These are phyloP conservation scores for Hyperopisus bebe DNA, from an alignment of 2,113 vertebrate genomes.

Conservation along the genomic window DNA sequence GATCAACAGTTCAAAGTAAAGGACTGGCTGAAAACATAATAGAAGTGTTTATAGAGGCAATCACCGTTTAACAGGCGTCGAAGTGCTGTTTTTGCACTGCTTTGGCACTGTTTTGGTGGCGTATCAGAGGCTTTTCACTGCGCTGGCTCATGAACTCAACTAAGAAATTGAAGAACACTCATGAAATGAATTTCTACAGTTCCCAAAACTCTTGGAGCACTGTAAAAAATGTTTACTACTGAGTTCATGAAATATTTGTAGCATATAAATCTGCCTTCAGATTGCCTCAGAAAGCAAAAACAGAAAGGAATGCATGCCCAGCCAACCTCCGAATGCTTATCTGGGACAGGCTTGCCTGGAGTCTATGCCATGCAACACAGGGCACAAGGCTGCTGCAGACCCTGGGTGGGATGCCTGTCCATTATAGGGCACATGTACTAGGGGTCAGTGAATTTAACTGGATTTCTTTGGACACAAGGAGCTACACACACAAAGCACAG, in stretches of 20 bases:
- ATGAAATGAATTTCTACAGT: conserved; percentile 5
- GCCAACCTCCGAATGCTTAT: not conserved
- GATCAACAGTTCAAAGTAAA: not conserved
- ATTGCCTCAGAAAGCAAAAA: not conserved
- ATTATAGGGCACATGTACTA: not conserved
- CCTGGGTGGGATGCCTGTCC: not conserved
- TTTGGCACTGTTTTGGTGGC: not conserved
- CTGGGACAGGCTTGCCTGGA: not conserved
- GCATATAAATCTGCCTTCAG: not conserved
- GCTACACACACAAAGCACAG: not conserved
- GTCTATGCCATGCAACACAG: not conserved
- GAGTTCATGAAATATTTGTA: not conserved
- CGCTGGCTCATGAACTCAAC: not conserved
- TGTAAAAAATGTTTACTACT: not conserved
- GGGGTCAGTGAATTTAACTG: not conserved
- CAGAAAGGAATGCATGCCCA: not conserved
- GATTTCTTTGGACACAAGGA: not conserved
- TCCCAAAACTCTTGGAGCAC: not conserved
- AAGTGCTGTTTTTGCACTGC: not conserved
- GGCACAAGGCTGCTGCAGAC: not conserved
- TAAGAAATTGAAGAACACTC: not conserved
- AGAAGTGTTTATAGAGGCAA: not conserved
- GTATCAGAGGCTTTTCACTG: not conserved
- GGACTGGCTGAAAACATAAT: not conserved
- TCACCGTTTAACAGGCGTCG: not conserved